A percentile compares a stretch with the other conserved stretches of the same genome.
These are phyloP conservation scores for Araneus ventricosus DNA, from an alignment of 1,140 invertebrate genomes.

Conservation along the genomic window DNA sequence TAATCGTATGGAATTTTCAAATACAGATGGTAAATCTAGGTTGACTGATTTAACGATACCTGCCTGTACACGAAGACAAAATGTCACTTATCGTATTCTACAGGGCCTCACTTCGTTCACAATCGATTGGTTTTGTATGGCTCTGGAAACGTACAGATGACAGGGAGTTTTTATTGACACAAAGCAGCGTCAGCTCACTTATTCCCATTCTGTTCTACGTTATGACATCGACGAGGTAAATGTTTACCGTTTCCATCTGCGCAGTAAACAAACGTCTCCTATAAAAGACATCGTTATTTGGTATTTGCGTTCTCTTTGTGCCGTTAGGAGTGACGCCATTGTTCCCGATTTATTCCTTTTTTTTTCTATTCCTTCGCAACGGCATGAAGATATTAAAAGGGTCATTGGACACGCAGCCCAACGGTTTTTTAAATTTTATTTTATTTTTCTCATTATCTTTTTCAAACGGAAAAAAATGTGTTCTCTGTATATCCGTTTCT, in stretches of 20 bases:
- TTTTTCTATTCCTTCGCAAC: not conserved
- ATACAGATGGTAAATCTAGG: too few species aligned
- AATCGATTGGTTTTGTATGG: not conserved
- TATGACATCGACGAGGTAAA: not conserved
- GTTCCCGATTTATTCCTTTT: not conserved
- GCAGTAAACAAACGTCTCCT: not conserved
- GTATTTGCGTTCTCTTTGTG: conserved; percentile 5
- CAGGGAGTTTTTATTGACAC: not conserved
- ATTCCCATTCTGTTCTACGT: not conserved
- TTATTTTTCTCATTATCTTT: too few species aligned
- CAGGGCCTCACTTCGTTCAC: not conserved
- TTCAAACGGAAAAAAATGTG: too few species aligned
- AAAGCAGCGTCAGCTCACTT: not conserved
- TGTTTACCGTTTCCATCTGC: conserved; percentile 26
- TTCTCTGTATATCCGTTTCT: too few species aligned
- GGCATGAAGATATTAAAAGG: not conserved
- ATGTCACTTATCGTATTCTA: too few species aligned
- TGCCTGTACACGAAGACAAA: too few species aligned
- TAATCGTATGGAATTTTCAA: too few species aligned
- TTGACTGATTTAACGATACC: too few species aligned
- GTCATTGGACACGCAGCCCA: not conserved
- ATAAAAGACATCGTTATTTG: not conserved
- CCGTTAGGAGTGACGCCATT: not conserved
- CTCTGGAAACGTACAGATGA: not conserved
- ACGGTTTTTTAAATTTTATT: not conserved